Evolutionary conservation across 2,888 invertebrate species (phyloP).

Genomic region (Elegia similella): DNA sequence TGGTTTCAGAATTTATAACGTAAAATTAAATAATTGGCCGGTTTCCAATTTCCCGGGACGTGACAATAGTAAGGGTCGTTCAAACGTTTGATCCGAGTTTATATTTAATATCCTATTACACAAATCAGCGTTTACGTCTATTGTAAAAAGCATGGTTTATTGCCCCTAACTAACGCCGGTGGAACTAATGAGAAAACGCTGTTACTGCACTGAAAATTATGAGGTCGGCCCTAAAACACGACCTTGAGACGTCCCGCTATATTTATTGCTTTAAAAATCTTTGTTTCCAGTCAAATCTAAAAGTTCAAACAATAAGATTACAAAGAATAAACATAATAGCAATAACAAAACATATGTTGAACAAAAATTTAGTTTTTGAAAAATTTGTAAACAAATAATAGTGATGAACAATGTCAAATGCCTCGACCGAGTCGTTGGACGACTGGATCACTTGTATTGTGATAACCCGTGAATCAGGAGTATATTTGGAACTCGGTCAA

Average conservation of each 20-base stretch:
- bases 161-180: background rate
- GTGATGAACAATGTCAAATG: constrained; percentile 49
- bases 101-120: constrained; percentile 48
- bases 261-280: background rate
- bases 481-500: constrained; percentile 56
- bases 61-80: constrained; percentile 46
- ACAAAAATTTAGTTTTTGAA: background rate
- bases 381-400: constrained; percentile 41
- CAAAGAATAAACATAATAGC: background rate
- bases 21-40: constrained; percentile 50
- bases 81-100: constrained; percentile 46
- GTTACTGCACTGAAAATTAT: background rate
- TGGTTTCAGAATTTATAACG: background rate
- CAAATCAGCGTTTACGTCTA: constrained; percentile 3
- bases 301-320: background rate
- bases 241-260: background rate
- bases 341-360: background rate
- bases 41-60: constrained; percentile 57
- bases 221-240: background rate
- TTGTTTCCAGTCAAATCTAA: background rate
- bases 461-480: constrained; percentile 43
- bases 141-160: constrained; percentile 9
- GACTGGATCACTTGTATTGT: constrained; percentile 15
- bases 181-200: background rate
- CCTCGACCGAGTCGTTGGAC: constrained; percentile 39